Evolutionary conservation across 2,888 invertebrate genomes (phyloP), one percentile per base, ranked within the genome.

Genomic region (Acleris laterana): DNA sequence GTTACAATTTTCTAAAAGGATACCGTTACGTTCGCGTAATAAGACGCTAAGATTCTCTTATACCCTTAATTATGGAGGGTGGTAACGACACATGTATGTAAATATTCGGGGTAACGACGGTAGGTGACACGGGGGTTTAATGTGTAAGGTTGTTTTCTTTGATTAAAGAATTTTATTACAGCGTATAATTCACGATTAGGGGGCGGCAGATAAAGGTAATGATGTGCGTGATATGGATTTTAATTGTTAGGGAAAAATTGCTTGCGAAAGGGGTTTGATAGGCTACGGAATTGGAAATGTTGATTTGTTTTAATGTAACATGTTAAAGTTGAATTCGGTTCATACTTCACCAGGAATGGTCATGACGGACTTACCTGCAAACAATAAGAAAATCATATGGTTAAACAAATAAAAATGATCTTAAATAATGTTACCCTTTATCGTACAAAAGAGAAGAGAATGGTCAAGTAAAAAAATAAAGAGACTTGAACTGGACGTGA

Each of bases 81-180:
- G 82, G 85, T 91, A 92, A 93, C 91, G 92, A 90, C 91, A 90
- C 90, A 89, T 91, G 92, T 93, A 92, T 93, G 93, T 92, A 93
- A 93, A 92, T 93, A 92, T 90, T 87, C 88, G 80, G 77, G 81
- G 87, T 88, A 90, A 90, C 88, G 89, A 87, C 89, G 83, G 77
- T 77, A 91, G 91, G 92, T 90, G 90, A 89, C 88, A 90, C 89
- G 88, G 88, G 88, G 88, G 88, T 88, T 80, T 38, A 38, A 38
- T 82, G 85, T 84, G 86, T 90, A 92, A 91, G 88, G 92, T 90
- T 92, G 90, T 92, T 90, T 91, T 93, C 93, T 92, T 93, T 93
- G 93, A 93, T 93, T 93, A 93, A 93, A 93, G 93, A 93, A 92
- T 93, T 93, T 93, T 93, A 93, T 92, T 92, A 90, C 88, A 76